Percentiles rank a stretch among this genome's conserved stretches.
These are phyloP conservation scores for Eriocheir sinensis DNA, from an alignment of 1,140 invertebrate genomes.

Conservation along the genomic window DNA sequence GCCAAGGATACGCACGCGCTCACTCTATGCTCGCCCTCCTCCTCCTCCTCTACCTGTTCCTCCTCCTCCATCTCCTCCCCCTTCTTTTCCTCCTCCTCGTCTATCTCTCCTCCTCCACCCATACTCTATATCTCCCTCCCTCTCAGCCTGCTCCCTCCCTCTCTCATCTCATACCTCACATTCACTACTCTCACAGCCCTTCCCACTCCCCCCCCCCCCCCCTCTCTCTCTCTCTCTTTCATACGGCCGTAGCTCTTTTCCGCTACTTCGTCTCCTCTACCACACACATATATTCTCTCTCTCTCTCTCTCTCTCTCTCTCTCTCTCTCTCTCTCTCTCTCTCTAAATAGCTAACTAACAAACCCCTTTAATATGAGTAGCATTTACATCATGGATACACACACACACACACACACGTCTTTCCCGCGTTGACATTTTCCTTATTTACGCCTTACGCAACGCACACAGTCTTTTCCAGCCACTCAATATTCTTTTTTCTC, in stretches of 20 bases:
- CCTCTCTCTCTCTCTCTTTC: background rate
- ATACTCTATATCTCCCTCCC: background rate
- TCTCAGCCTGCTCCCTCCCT: background rate
- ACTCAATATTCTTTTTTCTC: background rate
- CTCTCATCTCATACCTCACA: slow-evolving; percentile 23
- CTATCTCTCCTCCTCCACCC: background rate
- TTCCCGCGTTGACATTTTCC: too few relatives aligned
- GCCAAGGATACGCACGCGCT: background rate
- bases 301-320: slow-evolving; percentile 41
- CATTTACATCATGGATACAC: background rate
- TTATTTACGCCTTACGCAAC: too few relatives aligned
- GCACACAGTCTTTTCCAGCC: background rate
- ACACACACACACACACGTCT: background rate
- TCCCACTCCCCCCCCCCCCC: background rate
- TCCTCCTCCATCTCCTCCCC: background rate
- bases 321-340: slow-evolving; percentile 45
- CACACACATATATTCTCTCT: slow-evolving; percentile 23
- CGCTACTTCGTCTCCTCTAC: too few relatives aligned
- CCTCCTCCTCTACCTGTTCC: background rate
- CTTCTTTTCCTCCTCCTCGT: background rate
- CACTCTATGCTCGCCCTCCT: background rate
- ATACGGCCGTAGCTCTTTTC: too few relatives aligned
- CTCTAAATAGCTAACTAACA: background rate
- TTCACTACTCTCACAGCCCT: slow-evolving; percentile 13
- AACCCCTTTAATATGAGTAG: background rate